Evolutionary conservation across 1,140 invertebrate species (phyloP).

Genomic region (Drosophila seguyi): DNA sequence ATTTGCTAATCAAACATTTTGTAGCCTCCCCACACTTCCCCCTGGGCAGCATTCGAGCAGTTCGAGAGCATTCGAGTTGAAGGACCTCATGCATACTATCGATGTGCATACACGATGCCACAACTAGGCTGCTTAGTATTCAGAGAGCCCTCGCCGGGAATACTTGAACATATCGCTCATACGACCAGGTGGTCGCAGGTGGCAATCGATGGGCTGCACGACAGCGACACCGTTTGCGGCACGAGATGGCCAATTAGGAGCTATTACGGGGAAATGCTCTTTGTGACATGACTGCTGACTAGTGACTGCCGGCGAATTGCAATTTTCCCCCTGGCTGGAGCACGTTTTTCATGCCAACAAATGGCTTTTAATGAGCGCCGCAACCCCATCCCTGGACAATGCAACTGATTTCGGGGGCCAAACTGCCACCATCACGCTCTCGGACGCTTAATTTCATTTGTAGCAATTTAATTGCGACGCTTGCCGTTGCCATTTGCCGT

Average conservation of each 20-base stretch:
- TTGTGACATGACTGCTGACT: slow-evolving; percentile 1
- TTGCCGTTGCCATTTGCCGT: slow-evolving; percentile 19
- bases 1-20: slow-evolving; percentile 7
- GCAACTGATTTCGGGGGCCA: slow-evolving; percentile 54
- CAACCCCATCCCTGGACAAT: slow-evolving; percentile 42
- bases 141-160: slow-evolving; percentile 13
- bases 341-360: slow-evolving; percentile 36
- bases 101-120: slow-evolving; percentile 4
- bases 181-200: slow-evolving; percentile 19
- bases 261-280: slow-evolving; percentile 10
- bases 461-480: slow-evolving; percentile 75
- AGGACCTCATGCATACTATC: slow-evolving; percentile 30
- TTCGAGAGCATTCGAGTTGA: slow-evolving; percentile 20
- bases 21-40: neutral
- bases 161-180: slow-evolving; percentile 18
- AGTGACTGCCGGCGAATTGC: neutral
- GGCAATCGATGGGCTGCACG: slow-evolving; percentile 16
- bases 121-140: slow-evolving; percentile 31
- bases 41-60: neutral
- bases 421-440: slow-evolving; percentile 56
- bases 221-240: slow-evolving; percentile 29
- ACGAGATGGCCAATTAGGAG: slow-evolving; percentile 34
- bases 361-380: slow-evolving; percentile 53
- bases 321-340: slow-evolving; percentile 9
- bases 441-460: slow-evolving; percentile 78